Base-by-base conservation (phyloP, 2,888 invertebrate species). In the Philopedon plagiatum region DNA sequence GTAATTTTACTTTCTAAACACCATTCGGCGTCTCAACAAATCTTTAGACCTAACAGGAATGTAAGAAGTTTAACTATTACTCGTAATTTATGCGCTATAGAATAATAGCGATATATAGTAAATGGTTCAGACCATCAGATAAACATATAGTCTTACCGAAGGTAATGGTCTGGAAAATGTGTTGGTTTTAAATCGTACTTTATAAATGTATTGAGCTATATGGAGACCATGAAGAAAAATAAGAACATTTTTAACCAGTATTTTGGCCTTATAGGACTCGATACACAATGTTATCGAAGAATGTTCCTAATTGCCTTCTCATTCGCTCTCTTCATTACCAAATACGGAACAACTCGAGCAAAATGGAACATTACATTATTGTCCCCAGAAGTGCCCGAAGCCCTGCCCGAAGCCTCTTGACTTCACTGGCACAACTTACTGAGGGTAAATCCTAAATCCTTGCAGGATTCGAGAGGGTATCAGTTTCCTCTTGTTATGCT, bases 111-210 rank as follows among this genome's bases (percentile, higher is more conserved):
- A 68, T 68, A 61, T 46, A 69, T 46, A 11, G 34, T 8, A 46
- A 46, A 44, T 19, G 44, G 44, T 44, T 34, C 37, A 56, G 61
- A 11, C 29, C 49, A 70, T 57, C 44, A 57, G 58, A 64, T 64
- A 64, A 64, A 51, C 51, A 58, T 58, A 69, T 44, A 62, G 61
- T 69, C 29, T 54, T 62, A 46, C n/a, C 13, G 29, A 8, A 57
- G 49, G 49, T 58, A 70, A 70, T 70, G 64, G 68, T 41, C 51
- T 46, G 68, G 68, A 69, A 69, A 69, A 69, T 69, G 49, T 64
- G 49, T 64, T 64, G 63, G 26, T 49, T 62, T 70, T 46, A 70
- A 70, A 70, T 70, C 63, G 51, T 58, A 58, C 58, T 26, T 26
- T 5, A 26, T 26, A 26, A 26, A 26, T 5, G 7, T 26, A 26